These are phyloP conservation scores for Dryococelus australis DNA, from an alignment of 2,888 invertebrate species.

Conservation along the genomic window DNA sequence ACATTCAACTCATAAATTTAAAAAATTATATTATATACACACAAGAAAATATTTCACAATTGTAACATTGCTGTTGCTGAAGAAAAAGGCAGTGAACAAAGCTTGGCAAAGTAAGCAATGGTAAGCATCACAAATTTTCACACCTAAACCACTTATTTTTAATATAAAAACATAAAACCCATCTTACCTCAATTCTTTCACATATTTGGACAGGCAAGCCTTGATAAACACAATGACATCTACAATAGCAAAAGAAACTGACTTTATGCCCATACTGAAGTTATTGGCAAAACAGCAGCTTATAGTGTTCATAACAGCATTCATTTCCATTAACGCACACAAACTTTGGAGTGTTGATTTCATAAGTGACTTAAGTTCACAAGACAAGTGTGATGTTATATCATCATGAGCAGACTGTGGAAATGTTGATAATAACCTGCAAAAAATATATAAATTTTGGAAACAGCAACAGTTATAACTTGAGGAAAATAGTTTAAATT, in stretches of 20 bases:
- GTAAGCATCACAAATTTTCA: not conserved
- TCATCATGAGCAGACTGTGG: slow-evolving; percentile 30
- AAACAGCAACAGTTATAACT: not conserved
- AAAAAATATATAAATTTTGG: slow-evolving; percentile 1
- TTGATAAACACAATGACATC: slow-evolving; percentile 53
- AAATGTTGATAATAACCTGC: slow-evolving; percentile 38
- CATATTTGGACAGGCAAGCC: slow-evolving; percentile 52
- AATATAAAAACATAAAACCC: not conserved
- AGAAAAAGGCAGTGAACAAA: not conserved
- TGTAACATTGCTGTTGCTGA: too few relatives aligned
- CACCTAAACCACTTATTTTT: not conserved
- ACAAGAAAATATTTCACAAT: too few relatives aligned
- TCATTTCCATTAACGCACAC: not conserved
- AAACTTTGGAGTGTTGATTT: not conserved
- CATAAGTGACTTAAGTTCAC: slow-evolving; percentile 33
- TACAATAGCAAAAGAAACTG: slow-evolving; percentile 50
- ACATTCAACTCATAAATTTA: too few relatives aligned
- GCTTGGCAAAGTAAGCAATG: not conserved
- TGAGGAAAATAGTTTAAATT: not conserved
- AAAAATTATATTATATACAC: too few relatives aligned
- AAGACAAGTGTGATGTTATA: slow-evolving; percentile 27
- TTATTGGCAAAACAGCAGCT: slow-evolving; percentile 52
- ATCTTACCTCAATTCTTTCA: slow-evolving; percentile 45
- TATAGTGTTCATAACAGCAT: slow-evolving; percentile 38
- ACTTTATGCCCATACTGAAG: slow-evolving; percentile 54